Conservation (phyloP, 1,140 invertebrate species). For the Pseudomyrmex gracilis region DNA sequence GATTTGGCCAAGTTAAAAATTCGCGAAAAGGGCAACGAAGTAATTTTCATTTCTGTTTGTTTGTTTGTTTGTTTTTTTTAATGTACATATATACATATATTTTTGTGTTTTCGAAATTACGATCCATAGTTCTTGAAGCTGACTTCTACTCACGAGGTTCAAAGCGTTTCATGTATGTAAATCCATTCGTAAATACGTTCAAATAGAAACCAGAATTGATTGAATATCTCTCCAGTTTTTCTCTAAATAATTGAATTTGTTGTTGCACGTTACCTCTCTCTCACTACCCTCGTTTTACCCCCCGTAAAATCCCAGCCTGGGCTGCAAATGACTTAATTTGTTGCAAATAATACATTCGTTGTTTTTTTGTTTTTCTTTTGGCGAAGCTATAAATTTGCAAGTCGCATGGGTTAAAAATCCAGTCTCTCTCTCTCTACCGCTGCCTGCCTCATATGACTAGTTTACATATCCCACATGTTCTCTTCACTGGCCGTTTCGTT, state of each 20-base stretch:
- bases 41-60: neutral
- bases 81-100: no score
- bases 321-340: constrained; percentile 67
- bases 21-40: neutral
- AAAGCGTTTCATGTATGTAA: constrained; percentile 75
- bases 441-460: constrained; percentile 76
- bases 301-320: constrained; percentile 69
- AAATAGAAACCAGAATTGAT: constrained; percentile 75
- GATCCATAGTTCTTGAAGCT: constrained; percentile 70
- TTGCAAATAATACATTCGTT: constrained; percentile 57
- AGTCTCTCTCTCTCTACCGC: constrained; percentile 72
- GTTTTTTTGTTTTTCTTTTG: constrained; percentile 42
- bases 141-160: constrained; percentile 71
- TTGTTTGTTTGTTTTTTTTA: no score
- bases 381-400: constrained; percentile 70
- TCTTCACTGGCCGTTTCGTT: neutral
- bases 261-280: constrained; percentile 71
- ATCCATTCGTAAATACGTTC: constrained; percentile 71
- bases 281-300: constrained; percentile 64
- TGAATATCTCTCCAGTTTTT: constrained; percentile 69
- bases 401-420: constrained; percentile 81
- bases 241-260: constrained; percentile 73
- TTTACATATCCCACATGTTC: neutral
- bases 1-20: neutral
- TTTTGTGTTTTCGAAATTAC: constrained; percentile 19